Percentiles rank a stretch among this genome's conserved stretches.
phyloP scores from a whole-genome alignment of 1,140 invertebrate genomes.

The Zaprionus tsacasi region DNA sequence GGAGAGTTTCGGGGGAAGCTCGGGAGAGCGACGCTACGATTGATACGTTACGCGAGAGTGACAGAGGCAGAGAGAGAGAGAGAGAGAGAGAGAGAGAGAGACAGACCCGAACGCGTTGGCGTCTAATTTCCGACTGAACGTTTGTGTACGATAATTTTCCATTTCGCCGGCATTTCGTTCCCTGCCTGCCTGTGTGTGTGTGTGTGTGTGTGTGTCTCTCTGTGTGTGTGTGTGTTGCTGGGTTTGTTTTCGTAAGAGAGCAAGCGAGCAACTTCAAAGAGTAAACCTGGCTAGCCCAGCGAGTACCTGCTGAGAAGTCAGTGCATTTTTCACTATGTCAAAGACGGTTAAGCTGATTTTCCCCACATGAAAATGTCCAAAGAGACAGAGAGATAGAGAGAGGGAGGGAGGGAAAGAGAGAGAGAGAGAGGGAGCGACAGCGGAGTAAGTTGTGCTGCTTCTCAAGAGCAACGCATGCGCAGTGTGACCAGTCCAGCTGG shows the following conservation, averaged over 20 bases:
- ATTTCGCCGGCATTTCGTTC: conserved; percentile 63
- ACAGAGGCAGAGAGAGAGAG: conserved; percentile 1
- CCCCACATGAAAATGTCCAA: background rate
- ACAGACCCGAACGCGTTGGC: conserved; percentile 68
- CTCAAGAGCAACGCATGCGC: conserved; percentile 41
- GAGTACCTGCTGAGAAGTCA: background rate
- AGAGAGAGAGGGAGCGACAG: conserved; percentile 1
- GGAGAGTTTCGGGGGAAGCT: background rate
- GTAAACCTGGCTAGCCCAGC: background rate
- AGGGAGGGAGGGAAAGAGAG: conserved; percentile 3
- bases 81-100: conserved; percentile 28
- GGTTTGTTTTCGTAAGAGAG: conserved; percentile 44
- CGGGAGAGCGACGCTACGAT: background rate
- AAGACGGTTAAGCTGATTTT: background rate
- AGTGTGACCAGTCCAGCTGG: background rate
- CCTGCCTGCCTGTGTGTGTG: background rate
- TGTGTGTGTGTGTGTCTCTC: background rate
- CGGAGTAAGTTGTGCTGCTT: conserved; percentile 9
- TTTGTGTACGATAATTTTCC: conserved; percentile 66
- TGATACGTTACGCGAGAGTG: conserved; percentile 1
- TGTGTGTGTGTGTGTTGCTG: conserved; percentile 9
- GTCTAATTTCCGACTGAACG: conserved; percentile 75
- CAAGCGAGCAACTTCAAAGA: background rate
- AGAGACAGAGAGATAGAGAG: conserved; percentile 1
- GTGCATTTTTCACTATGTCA: conserved; percentile 8